phyloP scores from a whole-genome alignment of 2,113 vertebrate species.

The Sialia sialis region DNA sequence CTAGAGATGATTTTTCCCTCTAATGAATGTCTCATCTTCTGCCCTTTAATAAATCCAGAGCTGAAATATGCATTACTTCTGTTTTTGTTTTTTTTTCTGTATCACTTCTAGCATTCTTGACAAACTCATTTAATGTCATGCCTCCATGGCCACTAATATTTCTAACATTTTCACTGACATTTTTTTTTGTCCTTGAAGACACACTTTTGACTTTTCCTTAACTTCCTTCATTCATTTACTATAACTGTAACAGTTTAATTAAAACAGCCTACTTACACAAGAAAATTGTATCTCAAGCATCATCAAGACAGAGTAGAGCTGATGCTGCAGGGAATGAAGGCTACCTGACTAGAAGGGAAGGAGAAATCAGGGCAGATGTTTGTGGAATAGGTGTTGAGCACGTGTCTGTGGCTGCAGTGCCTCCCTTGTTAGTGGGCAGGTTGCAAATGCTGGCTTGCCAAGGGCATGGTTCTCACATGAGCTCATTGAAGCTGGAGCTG shows the following conservation, averaged over 20 bases:
- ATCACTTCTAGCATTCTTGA: neutral
- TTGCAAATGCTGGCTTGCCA: neutral
- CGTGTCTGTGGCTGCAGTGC: neutral
- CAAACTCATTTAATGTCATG: neutral
- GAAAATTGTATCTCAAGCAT: neutral
- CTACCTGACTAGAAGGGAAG: neutral
- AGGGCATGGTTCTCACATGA: neutral
- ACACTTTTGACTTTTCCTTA: neutral
- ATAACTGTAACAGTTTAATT: neutral
- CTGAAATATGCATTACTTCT: neutral
- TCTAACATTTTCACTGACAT: neutral
- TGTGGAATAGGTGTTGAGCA: neutral
- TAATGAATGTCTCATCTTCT: neutral
- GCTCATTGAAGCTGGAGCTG: neutral
- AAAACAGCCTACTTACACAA: neutral
- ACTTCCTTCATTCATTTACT: neutral
- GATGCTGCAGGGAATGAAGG: neutral
- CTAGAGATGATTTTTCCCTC: neutral
- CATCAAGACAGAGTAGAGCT: neutral
- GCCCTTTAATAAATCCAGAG: neutral
- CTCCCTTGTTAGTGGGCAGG: neutral
- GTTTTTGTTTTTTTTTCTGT: accelerated
- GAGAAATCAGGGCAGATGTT: neutral
- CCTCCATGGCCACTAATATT: neutral
- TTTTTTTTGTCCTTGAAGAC: neutral